Conservation (phyloP, 2,888 invertebrate species). For the Carabus problematicus region DNA sequence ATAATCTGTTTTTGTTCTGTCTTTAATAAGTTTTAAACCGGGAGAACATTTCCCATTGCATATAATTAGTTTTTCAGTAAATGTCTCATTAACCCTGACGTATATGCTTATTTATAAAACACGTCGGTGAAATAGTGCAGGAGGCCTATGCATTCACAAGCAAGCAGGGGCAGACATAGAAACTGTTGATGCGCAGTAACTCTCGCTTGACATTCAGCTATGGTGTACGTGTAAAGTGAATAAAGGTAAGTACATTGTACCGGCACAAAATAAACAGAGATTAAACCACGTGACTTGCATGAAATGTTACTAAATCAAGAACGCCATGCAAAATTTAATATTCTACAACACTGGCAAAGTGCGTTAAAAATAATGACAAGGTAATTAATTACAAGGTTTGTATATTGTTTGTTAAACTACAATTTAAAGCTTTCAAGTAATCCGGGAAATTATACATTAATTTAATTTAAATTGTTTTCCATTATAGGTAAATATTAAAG, state of each 20-base stretch:
- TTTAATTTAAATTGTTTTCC: too few relatives aligned
- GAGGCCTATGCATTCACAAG: slow-evolving; percentile 1
- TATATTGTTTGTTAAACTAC: slow-evolving; percentile 51
- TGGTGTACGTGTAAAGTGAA: too few relatives aligned
- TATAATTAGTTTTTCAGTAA: slow-evolving; percentile 43
- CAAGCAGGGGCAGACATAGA: not conserved
- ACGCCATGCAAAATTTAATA: slow-evolving; percentile 37
- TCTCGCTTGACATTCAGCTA: not conserved
- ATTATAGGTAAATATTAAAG: too few relatives aligned
- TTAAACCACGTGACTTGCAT: slow-evolving; percentile 35
- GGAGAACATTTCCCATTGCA: slow-evolving; percentile 32
- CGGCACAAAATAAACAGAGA: slow-evolving; percentile 29
- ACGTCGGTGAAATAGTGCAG: slow-evolving; percentile 14
- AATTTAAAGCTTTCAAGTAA: slow-evolving; percentile 46
- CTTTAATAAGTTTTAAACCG: slow-evolving; percentile 30
- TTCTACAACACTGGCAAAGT: slow-evolving; percentile 17
- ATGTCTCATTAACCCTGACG: slow-evolving; percentile 38
- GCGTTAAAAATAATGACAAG: not conserved
- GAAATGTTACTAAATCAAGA: slow-evolving; percentile 38
- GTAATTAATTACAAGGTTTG: slow-evolving; percentile 47
- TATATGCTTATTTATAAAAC: slow-evolving; percentile 38
- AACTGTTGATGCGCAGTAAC: not conserved
- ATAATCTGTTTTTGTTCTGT: not conserved
- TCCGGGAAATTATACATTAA: too few relatives aligned
- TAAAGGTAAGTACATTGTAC: too few relatives aligned